Base-by-base conservation (phyloP, 2,888 invertebrate species). In the Oegoconia quadripuncta region DNA sequence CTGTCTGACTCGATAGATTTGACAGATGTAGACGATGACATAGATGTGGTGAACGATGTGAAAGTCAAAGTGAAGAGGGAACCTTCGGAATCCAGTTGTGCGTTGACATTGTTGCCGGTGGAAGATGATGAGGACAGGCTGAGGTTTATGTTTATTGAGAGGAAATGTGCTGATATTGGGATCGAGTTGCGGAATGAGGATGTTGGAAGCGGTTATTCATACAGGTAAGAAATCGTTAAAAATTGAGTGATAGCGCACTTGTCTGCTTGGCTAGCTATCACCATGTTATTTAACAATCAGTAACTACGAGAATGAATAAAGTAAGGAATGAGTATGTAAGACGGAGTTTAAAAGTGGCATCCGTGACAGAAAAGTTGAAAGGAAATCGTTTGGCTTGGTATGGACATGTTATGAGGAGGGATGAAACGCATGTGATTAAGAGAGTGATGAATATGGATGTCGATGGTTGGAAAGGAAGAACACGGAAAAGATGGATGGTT, bases 141-240 rank as follows among this genome's bases (percentile, higher is more conserved):
- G 6, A 53, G 65, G 52, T 83, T 67, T 46, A 5, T 80, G 53
- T 88, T 54, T 40, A 46, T 88, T 3, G 87, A 88, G 55, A 61
- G 53, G 20, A 70, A 64, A 25, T 86, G 86, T 40, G 68, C 72
- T 0, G 78, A 83, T 32, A 69, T 87, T 0, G 88, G 88, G 0
- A 46, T 88, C 0, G 80, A 84, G 43, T 44, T 88, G 46, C 51
- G 77, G 42, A 86, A 86, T 45, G 86, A 88, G 14, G 74, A 82
- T 41, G 63, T 88, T 1, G 88, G 87, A 0, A 62, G 63, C 16
- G 86, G 86, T 2, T 81, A 66, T 30, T 71, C 69, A 14, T 81
- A 83, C 40, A 86, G 88, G 88, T 86, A 15, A 65, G 71, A n/a
- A n/a, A n/a, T n/a, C n/a, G n/a, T n/a, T n/a, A n/a, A n/a, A n/a